phyloP scores from a whole-genome alignment of 2,113 vertebrate genomes.

The Callorhinus ursinus region DNA sequence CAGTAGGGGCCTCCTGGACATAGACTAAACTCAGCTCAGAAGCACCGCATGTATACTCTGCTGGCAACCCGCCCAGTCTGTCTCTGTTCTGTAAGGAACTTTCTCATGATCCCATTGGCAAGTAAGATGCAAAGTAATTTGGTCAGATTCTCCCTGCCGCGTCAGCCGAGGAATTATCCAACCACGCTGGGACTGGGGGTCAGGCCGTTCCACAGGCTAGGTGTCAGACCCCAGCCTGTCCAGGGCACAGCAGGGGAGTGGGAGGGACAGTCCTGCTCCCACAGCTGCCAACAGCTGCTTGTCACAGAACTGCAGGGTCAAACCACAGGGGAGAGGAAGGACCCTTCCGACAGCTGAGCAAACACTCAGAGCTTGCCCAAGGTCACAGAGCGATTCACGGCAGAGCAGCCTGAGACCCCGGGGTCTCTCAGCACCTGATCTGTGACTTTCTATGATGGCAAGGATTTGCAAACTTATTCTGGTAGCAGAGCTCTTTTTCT shows the following conservation, averaged over 20 bases:
- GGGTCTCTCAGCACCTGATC: neutral
- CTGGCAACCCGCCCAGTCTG: neutral
- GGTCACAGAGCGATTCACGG: neutral
- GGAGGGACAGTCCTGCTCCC: neutral
- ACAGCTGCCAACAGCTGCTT: neutral
- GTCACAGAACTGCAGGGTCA: neutral
- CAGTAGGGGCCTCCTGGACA: neutral
- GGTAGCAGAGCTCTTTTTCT: neutral
- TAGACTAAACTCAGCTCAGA: neutral
- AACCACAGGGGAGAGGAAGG: neutral
- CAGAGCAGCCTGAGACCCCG: neutral
- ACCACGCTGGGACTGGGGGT: neutral
- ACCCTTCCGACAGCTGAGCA: neutral
- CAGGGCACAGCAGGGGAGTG: neutral
- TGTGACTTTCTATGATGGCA: neutral
- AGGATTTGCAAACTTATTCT: neutral
- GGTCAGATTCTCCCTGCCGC: neutral
- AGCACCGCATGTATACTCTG: rapidly evolving
- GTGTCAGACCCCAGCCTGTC: neutral
- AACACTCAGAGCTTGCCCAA: neutral
- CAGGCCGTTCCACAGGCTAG: neutral
- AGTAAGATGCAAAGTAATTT: neutral
- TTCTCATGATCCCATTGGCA: neutral
- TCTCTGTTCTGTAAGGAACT: neutral
- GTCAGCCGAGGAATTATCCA: neutral